These are phyloP conservation scores for Enteromius afrohamiltoni DNA, from an alignment of 2,797 vertebrate genomes.

Conservation along the genomic window DNA sequence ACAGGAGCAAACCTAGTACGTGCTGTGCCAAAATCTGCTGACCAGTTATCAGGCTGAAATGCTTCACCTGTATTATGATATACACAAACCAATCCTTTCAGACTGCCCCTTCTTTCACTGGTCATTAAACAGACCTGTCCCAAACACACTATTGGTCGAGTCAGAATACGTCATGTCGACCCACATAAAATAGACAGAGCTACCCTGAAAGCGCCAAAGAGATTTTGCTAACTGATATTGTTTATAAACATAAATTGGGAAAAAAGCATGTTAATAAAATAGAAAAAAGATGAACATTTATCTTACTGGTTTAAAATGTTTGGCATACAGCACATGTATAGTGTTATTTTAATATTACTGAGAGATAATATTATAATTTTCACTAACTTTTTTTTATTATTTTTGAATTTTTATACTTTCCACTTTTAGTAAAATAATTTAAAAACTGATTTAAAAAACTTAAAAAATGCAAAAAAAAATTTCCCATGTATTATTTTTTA, in stretches of 20 bases:
- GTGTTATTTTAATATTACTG: neutral
- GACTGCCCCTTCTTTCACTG: neutral
- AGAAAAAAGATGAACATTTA: neutral
- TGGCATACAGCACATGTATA: neutral
- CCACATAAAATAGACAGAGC: neutral
- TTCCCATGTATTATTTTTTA: too few relatives aligned
- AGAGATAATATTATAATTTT: neutral
- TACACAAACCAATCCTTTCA: neutral
- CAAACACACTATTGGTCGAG: neutral
- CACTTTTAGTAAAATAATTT: too few relatives aligned
- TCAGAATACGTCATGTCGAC: neutral
- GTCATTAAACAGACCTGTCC: neutral
- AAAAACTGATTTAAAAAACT: too few relatives aligned
- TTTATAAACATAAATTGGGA: neutral
- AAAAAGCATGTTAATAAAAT: too few relatives aligned
- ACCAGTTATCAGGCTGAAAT: constrained; percentile 3
- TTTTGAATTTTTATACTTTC: neutral
- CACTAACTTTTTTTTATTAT: neutral
- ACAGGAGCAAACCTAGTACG: constrained; percentile 36
- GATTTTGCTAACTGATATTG: neutral
- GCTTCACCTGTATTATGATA: neutral
- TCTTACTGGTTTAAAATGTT: neutral
- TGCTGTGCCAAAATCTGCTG: constrained; percentile 4
- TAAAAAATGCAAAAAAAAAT: too few relatives aligned
- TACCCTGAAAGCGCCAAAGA: neutral